Evolutionary conservation across 2,888 invertebrate genomes (phyloP).

Genomic region (Cantharis flavilabris): DNA sequence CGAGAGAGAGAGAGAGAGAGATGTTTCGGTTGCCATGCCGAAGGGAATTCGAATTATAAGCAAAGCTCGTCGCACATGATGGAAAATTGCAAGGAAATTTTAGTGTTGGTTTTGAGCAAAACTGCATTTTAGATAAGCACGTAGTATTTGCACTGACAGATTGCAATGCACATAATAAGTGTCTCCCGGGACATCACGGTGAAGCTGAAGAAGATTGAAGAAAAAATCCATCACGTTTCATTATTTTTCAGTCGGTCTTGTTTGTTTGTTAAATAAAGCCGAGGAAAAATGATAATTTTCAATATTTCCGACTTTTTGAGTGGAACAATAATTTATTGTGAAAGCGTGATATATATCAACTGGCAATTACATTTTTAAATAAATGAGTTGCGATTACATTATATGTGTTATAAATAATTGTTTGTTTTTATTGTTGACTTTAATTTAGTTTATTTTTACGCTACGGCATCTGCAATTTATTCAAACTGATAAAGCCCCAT

Average conservation of each 20-base stretch:
- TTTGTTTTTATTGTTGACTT: not conserved
- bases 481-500: slow-evolving; percentile 11
- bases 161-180: not conserved
- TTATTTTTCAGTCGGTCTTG: not conserved
- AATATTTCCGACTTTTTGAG: not conserved
- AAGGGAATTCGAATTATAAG: not conserved
- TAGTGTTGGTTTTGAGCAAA: not conserved
- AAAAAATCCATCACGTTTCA: not conserved
- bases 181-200: not conserved
- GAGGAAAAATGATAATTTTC: not conserved
- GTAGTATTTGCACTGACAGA: not conserved
- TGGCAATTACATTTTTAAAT: not conserved
- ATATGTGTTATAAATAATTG: not conserved
- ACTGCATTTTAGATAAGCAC: not conserved
- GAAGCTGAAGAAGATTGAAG: not conserved
- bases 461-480: slow-evolving; percentile 7
- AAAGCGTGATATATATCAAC: not conserved
- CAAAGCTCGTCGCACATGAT: not conserved
- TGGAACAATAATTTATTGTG: not conserved
- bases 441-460: not conserved
- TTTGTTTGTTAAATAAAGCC: not conserved
- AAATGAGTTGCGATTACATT: not conserved
- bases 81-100: not conserved
- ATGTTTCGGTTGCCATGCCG: not conserved
- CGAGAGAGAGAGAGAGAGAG: not conserved